phyloP scores from a whole-genome alignment of 2,888 invertebrate species.

The Crematogaster levior region DNA sequence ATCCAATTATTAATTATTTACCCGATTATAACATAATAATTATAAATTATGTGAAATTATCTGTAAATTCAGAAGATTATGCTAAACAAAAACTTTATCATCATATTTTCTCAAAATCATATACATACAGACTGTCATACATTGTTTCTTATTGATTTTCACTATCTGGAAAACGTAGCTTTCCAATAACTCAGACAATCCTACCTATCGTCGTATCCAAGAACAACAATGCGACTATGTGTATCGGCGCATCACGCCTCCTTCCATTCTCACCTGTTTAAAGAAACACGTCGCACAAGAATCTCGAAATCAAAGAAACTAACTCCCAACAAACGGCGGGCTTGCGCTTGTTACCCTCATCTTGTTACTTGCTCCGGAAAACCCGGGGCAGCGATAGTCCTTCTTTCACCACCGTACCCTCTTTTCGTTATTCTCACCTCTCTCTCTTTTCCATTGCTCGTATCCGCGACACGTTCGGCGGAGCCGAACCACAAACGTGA shows the following conservation, averaged over 20 bases:
- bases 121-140: neutral
- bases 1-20: neutral
- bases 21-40: no score
- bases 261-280: neutral
- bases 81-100: neutral
- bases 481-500: conserved; percentile 67
- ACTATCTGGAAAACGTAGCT: neutral
- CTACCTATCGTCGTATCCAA: neutral
- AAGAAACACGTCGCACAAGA: conserved; percentile 40
- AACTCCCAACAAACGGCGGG: conserved; percentile 35
- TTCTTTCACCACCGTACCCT: conserved; percentile 35
- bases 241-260: neutral
- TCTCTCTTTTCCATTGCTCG: conserved; percentile 34
- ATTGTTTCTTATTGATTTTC: conserved; percentile 14
- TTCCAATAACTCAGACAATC: conserved; percentile 14
- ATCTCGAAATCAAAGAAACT: conserved; percentile 50
- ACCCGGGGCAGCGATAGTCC: conserved; percentile 56
- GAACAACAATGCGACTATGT: neutral
- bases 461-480: conserved; percentile 67
- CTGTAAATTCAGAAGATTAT: neutral
- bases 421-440: neutral
- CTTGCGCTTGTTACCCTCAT: conserved; percentile 63
- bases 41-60: neutral
- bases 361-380: conserved; percentile 62
- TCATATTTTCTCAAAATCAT: neutral